Evolutionary conservation across 2,888 invertebrate species (phyloP).

Genomic region (Drosophila birchii): DNA sequence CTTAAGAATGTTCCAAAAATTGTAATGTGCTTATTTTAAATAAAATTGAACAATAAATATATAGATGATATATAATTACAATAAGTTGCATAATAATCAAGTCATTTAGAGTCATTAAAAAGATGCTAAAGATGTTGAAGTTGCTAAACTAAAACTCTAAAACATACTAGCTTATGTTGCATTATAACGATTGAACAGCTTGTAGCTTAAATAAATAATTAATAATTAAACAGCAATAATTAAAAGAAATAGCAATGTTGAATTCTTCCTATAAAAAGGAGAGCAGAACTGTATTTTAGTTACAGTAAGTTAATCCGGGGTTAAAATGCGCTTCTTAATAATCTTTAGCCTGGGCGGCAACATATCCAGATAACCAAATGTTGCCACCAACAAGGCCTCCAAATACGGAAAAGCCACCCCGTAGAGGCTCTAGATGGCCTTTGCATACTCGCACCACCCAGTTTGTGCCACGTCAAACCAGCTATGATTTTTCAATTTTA

Average conservation of each 20-base stretch:
- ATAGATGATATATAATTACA: too few relatives aligned
- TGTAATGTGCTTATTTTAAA: too few relatives aligned
- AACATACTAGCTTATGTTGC: not conserved
- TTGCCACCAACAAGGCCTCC: not conserved
- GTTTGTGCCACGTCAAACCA: not conserved
- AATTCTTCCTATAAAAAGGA: not conserved
- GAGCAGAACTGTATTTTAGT: not conserved
- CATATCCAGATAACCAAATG: not conserved
- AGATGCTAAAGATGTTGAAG: not conserved
- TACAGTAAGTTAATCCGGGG: not conserved
- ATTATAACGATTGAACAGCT: not conserved
- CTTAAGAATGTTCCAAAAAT: not conserved
- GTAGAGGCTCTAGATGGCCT: not conserved
- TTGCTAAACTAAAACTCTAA: too few relatives aligned
- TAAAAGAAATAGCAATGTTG: not conserved
- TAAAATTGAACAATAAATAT: not conserved
- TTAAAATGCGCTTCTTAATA: conserved; percentile 18
- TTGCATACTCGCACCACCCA: not conserved
- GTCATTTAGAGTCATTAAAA: not conserved
- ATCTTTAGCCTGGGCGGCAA: not conserved
- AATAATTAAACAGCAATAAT: not conserved
- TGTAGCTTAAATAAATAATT: not conserved
- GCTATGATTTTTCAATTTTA: not conserved
- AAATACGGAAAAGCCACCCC: not conserved
- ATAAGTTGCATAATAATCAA: too few relatives aligned